Evolutionary conservation across 2,113 vertebrate genomes (phyloP), one percentile per base, ranked within the genome.

Genomic region (Mormyrus iriodes): DNA sequence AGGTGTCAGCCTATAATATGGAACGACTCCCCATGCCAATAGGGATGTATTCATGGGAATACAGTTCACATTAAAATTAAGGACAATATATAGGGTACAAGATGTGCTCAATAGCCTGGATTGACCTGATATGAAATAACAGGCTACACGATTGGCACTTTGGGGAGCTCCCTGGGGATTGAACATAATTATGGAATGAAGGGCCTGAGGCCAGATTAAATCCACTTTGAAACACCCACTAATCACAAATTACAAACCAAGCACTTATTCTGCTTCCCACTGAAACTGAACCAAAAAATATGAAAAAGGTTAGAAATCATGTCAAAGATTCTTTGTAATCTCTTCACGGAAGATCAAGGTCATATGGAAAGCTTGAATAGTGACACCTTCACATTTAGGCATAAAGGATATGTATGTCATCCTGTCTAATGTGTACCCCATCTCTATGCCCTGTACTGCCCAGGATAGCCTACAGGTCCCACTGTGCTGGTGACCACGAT

Each of bases 121-220:
- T 89, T 95, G 94, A 95, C 95, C 95, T 93, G 94, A 94, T 96
- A 94, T 96, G 95, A 95, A 95, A 94, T 94, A 94, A 92, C 90
- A 92, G 95, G 94, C 93, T 93, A 85, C 88, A 61, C 87, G 76
- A 86, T 94, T 91, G 93, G 94, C 95, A 96, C 94, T 94, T 93
- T 65, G 85, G 94, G 87, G 76, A 94, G 89, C 51, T 95, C 95
- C 94, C 94, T 61, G 89, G 95, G 93, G 95, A 95, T 92, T 69
- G 91, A 93, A 94, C 91, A 93, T 95, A 96, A 96, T 96, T 96
- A 96, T 94, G 92, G 94, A 91, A 94, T 79, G 91, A 91, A 89
- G 93, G 93, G 93, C 95, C 94, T 88, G 89, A 93, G 94, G 91
- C 93, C 93, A 93, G 90, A 90, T 94, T 85, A 92, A 90, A 92